phyloP scores from a whole-genome alignment of 2,888 invertebrate genomes.

The Disparrhopalites patrizii region DNA sequence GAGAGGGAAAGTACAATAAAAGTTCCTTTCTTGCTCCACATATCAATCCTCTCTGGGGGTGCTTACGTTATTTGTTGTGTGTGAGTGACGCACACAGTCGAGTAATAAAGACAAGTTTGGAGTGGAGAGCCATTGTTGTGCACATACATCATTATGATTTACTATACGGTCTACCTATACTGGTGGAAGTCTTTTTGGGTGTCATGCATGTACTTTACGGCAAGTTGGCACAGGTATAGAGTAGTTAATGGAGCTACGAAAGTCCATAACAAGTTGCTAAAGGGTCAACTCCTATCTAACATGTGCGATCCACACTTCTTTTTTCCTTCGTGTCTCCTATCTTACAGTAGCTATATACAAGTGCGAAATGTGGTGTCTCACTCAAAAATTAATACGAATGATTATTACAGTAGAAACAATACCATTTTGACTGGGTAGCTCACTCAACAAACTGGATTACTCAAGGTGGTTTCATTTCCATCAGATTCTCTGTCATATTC shows the following conservation, averaged over 20 bases:
- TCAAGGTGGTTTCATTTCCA: conserved; percentile 19
- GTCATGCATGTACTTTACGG: too few species aligned
- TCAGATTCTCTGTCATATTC: too few species aligned
- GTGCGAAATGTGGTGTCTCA: background rate
- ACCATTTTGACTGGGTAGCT: conserved; percentile 1
- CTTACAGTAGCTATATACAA: background rate
- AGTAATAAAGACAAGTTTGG: background rate
- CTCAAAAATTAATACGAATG: background rate
- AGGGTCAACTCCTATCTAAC: too few species aligned
- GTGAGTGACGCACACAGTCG: background rate
- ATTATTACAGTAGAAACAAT: background rate
- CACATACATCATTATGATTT: too few species aligned
- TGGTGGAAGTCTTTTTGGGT: too few species aligned
- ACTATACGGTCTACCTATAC: too few species aligned
- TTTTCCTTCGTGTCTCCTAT: too few species aligned
- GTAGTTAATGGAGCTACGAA: too few species aligned
- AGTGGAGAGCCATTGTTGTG: too few species aligned
- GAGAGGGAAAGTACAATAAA: background rate
- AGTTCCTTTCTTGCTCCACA: background rate
- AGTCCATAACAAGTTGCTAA: too few species aligned
- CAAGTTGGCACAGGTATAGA: too few species aligned
- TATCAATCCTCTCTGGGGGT: background rate
- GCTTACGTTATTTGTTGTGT: background rate
- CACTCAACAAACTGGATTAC: conserved; percentile 24
- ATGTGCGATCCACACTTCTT: too few species aligned